A percentile compares a stretch with the other conserved stretches of the same genome.
Conservation (phyloP, 2,888 invertebrate species). For the Dynastes hyllus region DNA sequence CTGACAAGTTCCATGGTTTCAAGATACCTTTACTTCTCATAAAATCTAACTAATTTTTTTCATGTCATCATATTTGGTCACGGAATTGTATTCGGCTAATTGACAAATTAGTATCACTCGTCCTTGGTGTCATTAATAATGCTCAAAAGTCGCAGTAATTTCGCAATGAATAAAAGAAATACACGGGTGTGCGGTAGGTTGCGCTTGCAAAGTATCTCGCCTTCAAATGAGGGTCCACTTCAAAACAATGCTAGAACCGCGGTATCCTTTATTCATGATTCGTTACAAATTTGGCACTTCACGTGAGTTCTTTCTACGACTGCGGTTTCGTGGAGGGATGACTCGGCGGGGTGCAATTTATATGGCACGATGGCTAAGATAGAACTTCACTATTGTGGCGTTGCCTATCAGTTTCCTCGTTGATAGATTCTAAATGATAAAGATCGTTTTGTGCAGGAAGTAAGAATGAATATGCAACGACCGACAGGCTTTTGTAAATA, state of each 20-base stretch:
- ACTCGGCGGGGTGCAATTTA: slow-evolving; percentile 40
- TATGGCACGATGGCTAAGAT: slow-evolving; percentile 2
- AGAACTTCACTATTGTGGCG: slow-evolving; percentile 18
- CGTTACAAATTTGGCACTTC: slow-evolving; percentile 59
- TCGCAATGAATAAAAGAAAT: slow-evolving; percentile 41
- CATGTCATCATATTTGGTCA: slow-evolving; percentile 25
- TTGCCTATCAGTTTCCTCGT: slow-evolving; percentile 20
- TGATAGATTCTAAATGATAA: slow-evolving; percentile 8
- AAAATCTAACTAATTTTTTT: slow-evolving; percentile 12
- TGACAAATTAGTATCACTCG: slow-evolving; percentile 50
- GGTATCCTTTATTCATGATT: slow-evolving; percentile 57
- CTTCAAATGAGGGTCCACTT: slow-evolving; percentile 52
- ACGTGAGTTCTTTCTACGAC: slow-evolving; percentile 55
- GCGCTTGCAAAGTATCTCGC: slow-evolving; percentile 52
- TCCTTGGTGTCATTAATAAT: slow-evolving; percentile 45
- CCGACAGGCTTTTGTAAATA: background rate
- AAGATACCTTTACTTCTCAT: background rate
- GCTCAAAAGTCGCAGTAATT: slow-evolving; percentile 29
- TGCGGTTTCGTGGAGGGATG: slow-evolving; percentile 40
- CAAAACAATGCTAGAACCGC: slow-evolving; percentile 54
- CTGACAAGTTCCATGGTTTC: background rate
- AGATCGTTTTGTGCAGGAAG: slow-evolving; percentile 9
- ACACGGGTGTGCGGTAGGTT: slow-evolving; percentile 59
- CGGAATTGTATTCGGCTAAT: slow-evolving; percentile 41
- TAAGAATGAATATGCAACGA: background rate